Evolutionary conservation across 2,113 vertebrate genomes (phyloP).

Genomic region (Lycaon pictus): DNA sequence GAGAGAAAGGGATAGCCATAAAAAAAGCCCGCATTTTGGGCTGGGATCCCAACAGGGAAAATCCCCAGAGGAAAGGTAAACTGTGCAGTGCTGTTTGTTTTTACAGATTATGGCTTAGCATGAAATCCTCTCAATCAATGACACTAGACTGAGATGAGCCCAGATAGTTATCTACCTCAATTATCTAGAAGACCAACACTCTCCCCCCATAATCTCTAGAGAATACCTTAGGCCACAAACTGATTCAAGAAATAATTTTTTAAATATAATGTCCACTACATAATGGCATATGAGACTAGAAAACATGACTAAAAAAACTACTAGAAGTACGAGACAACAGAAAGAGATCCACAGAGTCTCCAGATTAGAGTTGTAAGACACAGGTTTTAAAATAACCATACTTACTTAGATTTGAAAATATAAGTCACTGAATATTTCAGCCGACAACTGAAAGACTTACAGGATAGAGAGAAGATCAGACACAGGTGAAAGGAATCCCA

Average conservation of each 20-base stretch:
- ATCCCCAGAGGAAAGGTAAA: background rate
- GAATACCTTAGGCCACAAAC: background rate
- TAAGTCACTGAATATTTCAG: background rate
- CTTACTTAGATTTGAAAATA: background rate
- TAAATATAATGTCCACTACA: background rate
- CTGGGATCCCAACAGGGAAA: background rate
- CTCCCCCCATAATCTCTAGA: background rate
- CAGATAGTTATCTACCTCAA: background rate
- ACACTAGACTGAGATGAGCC: background rate
- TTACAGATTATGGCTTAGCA: background rate
- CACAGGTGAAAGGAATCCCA: background rate
- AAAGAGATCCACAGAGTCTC: background rate
- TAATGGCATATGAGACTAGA: background rate
- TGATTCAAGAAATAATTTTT: background rate
- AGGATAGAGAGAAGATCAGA: background rate
- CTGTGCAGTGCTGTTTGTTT: background rate
- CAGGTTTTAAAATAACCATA: background rate
- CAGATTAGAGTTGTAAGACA: background rate
- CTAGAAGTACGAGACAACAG: background rate
- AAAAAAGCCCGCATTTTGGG: background rate
- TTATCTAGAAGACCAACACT: background rate
- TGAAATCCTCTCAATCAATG: background rate
- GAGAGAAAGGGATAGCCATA: background rate
- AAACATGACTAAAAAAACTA: background rate
- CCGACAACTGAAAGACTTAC: background rate